Conservation (phyloP, 2,888 invertebrate species). For the Diarsia rubi region DNA sequence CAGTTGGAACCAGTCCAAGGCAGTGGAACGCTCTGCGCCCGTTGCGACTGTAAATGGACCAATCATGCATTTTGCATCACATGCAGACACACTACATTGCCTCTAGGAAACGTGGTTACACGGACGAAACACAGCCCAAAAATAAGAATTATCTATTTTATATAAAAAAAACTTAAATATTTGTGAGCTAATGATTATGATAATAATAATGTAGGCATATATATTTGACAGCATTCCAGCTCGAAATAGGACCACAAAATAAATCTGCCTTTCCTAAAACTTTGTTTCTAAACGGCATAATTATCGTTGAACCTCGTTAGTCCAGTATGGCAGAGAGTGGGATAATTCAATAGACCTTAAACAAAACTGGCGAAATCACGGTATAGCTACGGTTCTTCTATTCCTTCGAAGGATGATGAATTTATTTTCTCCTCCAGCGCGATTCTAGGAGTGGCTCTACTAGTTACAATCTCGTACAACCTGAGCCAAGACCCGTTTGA, state of each 20-base stretch:
- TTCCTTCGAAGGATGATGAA: background rate
- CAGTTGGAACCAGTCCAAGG: background rate
- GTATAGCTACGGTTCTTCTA: background rate
- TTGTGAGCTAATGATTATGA: background rate
- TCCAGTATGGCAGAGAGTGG: too few relatives aligned
- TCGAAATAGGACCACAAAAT: background rate
- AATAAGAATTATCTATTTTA: background rate
- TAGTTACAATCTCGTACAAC: slow-evolving; percentile 90
- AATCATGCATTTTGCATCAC: background rate
- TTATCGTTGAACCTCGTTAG: background rate
- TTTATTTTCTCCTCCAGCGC: slow-evolving; percentile 77
- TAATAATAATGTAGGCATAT: background rate
- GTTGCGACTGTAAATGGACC: background rate
- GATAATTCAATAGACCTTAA: background rate
- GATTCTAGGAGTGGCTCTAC: slow-evolving; percentile 87
- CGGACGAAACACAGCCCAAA: background rate
- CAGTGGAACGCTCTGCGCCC: background rate
- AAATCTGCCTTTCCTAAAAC: background rate
- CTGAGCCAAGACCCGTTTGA: slow-evolving; percentile 73
- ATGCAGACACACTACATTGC: background rate
- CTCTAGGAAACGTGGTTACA: background rate
- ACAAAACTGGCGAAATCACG: background rate
- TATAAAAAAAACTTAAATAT: background rate
- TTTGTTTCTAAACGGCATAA: background rate
- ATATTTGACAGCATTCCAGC: background rate